Evolutionary conservation across 2,888 invertebrate genomes (phyloP).

Genomic region (Invenusta paracnida): DNA sequence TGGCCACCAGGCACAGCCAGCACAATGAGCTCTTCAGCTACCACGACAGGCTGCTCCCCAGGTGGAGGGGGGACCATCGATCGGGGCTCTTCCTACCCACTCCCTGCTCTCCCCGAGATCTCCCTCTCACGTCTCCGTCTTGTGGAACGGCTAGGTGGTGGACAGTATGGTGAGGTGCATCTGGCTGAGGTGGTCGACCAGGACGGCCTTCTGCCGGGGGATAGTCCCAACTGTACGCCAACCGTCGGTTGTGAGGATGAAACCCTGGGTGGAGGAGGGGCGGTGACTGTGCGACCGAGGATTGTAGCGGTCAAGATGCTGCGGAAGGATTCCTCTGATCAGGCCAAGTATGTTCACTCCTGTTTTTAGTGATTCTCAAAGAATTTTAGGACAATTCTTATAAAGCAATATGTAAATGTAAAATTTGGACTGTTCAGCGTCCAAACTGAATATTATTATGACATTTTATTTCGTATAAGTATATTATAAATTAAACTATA

Average conservation of each 20-base stretch:
- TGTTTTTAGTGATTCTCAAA: no score
- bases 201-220: not conserved
- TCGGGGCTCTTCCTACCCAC: not conserved
- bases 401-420: no score
- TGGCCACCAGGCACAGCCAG: not conserved
- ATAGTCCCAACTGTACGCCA: not conserved
- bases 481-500: no score
- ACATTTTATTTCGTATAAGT: no score
- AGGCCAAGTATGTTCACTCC: conserved; percentile 73
- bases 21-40: conserved; percentile 3
- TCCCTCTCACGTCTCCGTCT: conserved; percentile 60
- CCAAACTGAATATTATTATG: no score
- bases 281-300: conserved; percentile 60
- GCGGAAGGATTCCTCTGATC: conserved; percentile 71
- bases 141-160: conserved; percentile 80
- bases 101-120: not conserved
- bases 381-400: no score
- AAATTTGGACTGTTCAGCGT: no score
- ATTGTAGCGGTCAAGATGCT: conserved; percentile 79
- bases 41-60: not conserved
- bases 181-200: conserved; percentile 17
- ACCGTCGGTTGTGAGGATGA: no score
- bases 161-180: conserved; percentile 77
- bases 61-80: not conserved
- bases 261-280: no score